Base-by-base conservation (phyloP, 1,140 invertebrate species). In the Papilio machaon region DNA sequence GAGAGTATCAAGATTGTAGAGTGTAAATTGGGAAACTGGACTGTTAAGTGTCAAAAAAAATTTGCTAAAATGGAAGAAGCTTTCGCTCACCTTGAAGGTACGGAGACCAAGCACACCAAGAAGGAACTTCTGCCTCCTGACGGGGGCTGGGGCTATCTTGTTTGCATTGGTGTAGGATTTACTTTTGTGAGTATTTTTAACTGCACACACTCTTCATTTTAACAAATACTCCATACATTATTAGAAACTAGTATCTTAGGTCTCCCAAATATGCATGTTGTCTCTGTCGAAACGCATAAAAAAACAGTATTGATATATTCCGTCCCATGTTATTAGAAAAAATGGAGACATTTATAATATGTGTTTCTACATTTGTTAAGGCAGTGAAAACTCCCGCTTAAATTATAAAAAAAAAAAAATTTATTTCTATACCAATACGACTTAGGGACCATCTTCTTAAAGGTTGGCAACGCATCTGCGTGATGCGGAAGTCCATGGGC, bases 131-230 rank as follows among this genome's bases (percentile, higher is more conserved):
- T 88, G 0, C 87, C 93, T 30, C 93, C 93, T 2, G 93, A 94
- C 77, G 93, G 93, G 6, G 93, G 93, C 6, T 94, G 93, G 93
- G 93, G 93, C 0, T 94, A 93, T 60, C 73, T 91, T 8, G 89
- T 94, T 17, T 91, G 90, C 54, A 80, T 94, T 6, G 93, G 92
- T 5, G 92, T 94, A 64, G 93, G 93, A 85, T 92, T 94, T 74
- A 93, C 92, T 19, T 93, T 93, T 80, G 93, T 94, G 84, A 94
- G 93, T 93, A 89, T 82, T 81, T 64, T 19, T 19, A 35, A 30
- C 54, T 30, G 11, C 23, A 64, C 58, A 10, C 6, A 64, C 11
- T 30, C 30, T 30, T 30, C 9, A 30, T 64, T 17, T 30, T 30
- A 30, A 3, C 17, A 60, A 64, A 30, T 13, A 9, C 11, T 64